Conservation (phyloP, 2,113 vertebrate species). For the Poeciliopsis occidentalis region DNA sequence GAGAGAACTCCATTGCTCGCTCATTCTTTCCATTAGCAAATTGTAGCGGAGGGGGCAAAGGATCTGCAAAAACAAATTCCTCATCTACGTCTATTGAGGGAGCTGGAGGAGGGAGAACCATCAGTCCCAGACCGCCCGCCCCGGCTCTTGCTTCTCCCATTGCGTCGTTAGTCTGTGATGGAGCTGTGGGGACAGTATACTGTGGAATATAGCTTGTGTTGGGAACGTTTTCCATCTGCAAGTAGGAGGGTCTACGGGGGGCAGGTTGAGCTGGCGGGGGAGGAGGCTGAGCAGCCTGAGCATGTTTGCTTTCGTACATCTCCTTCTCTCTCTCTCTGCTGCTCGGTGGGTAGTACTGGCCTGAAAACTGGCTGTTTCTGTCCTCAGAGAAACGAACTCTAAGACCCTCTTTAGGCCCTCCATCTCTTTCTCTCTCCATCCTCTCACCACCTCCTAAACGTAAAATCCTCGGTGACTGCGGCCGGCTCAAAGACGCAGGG, state of each 20-base stretch:
- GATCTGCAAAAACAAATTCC: slow-evolving; percentile 91
- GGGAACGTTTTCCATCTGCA: slow-evolving; percentile 74
- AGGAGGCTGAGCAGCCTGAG: slow-evolving; percentile 57
- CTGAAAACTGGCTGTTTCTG: slow-evolving; percentile 70
- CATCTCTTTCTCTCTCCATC: slow-evolving; percentile 69
- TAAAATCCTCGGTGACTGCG: slow-evolving; percentile 79
- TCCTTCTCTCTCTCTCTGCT: slow-evolving; percentile 65
- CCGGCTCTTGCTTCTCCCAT: slow-evolving; percentile 43
- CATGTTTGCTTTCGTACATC: slow-evolving; percentile 69
- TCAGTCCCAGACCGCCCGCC: slow-evolving; percentile 77
- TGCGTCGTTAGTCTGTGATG: slow-evolving; percentile 49
- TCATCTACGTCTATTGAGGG: slow-evolving; percentile 90
- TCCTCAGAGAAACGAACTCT: slow-evolving; percentile 84
- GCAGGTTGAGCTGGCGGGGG: slow-evolving; percentile 71
- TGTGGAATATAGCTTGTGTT: slow-evolving; percentile 70
- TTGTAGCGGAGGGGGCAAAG: slow-evolving; percentile 89
- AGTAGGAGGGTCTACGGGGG: slow-evolving; percentile 76
- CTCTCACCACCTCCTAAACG: slow-evolving; percentile 72
- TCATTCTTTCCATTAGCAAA: slow-evolving; percentile 88
- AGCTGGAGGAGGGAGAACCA: slow-evolving; percentile 89
- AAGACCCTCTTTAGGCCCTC: slow-evolving; percentile 72
- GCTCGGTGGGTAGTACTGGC: slow-evolving; percentile 67
- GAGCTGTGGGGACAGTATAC: slow-evolving; percentile 70
- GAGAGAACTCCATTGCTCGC: slow-evolving; percentile 58
- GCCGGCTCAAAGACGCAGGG: slow-evolving; percentile 73